These are phyloP conservation scores for Dicrurus megarhynchus DNA, from an alignment of 2,113 vertebrate genomes.

Conservation along the genomic window DNA sequence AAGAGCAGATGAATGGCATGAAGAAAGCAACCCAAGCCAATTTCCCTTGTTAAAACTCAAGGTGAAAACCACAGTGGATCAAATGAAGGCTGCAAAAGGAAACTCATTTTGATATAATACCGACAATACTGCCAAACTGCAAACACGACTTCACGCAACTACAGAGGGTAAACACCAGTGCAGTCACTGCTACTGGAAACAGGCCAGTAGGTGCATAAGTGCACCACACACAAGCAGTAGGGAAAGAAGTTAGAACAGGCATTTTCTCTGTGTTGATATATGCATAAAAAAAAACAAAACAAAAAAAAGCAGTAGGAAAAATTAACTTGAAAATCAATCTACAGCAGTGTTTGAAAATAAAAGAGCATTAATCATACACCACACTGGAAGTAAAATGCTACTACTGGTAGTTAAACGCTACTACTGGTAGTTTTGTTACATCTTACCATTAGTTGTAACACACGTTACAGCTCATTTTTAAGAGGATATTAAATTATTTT, in stretches of 20 bases:
- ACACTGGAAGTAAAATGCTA: not conserved
- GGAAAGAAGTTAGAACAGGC: not conserved
- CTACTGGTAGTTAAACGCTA: not conserved
- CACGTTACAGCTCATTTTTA: not conserved
- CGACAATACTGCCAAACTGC: not conserved
- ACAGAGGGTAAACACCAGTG: not conserved
- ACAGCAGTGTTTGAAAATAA: not conserved
- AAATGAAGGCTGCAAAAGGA: not conserved
- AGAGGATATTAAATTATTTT: not conserved
- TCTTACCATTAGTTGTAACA: too few relatives aligned
- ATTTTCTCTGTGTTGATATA: not conserved
- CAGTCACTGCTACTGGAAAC: not conserved
- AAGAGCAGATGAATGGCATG: not conserved
- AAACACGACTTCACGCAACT: not conserved
- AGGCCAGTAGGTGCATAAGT: not conserved
- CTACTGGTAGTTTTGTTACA: not conserved
- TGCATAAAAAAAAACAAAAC: not conserved
- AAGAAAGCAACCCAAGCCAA: not conserved
- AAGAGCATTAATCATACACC: not conserved
- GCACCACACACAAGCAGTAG: not conserved
- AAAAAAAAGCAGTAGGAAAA: not conserved
- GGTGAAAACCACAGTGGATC: not conserved
- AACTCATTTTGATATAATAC: not conserved
- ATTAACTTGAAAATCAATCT: not conserved
- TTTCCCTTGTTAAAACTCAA: not conserved